Percentiles rank a stretch among this genome's conserved stretches.
Evolutionary conservation across 2,797 vertebrate genomes (phyloP).

Genomic region (Lagodon rhomboides): DNA sequence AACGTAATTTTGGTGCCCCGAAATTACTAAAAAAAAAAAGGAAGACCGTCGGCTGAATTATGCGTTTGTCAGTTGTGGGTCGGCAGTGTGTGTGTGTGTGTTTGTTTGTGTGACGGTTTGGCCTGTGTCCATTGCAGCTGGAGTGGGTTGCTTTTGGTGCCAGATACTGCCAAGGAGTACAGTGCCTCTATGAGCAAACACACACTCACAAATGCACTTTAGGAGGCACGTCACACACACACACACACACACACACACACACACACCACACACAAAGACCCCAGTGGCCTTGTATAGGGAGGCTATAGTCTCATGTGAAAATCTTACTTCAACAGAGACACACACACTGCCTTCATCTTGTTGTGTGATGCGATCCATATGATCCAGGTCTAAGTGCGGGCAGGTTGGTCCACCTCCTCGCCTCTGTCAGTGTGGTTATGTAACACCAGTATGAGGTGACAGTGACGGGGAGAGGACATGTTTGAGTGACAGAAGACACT

Average conservation of each 20-base stretch:
- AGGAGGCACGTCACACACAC: neutral
- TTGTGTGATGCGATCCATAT: neutral
- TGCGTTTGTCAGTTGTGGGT: slow-evolving; percentile 46
- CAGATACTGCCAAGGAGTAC: slow-evolving; percentile 80
- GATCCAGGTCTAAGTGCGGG: neutral
- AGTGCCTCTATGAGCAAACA: slow-evolving; percentile 49
- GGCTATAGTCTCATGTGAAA: slow-evolving; percentile 9
- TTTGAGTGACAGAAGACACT: neutral
- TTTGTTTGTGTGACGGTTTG: slow-evolving; percentile 51
- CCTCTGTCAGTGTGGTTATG: neutral
- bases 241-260: slow-evolving; percentile 14
- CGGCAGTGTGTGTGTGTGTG: slow-evolving; percentile 26
- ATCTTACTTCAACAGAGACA: slow-evolving; percentile 22
- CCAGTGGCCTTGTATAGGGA: slow-evolving; percentile 37
- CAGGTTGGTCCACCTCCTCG: neutral
- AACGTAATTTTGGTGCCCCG: neutral
- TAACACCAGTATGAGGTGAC: neutral
- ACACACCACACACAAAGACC: slow-evolving; percentile 37
- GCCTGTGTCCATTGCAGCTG: slow-evolving; percentile 82
- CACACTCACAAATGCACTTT: slow-evolving; percentile 8
- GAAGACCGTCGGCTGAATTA: slow-evolving; percentile 23
- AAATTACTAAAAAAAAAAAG: neutral
- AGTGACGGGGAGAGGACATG: neutral
- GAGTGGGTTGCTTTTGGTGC: slow-evolving; percentile 74
- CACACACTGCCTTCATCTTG: neutral